Percentiles rank a stretch among this genome's conserved stretches.
phyloP scores from a whole-genome alignment of 2,797 vertebrate genomes.

The Lepus oiostolus region DNA sequence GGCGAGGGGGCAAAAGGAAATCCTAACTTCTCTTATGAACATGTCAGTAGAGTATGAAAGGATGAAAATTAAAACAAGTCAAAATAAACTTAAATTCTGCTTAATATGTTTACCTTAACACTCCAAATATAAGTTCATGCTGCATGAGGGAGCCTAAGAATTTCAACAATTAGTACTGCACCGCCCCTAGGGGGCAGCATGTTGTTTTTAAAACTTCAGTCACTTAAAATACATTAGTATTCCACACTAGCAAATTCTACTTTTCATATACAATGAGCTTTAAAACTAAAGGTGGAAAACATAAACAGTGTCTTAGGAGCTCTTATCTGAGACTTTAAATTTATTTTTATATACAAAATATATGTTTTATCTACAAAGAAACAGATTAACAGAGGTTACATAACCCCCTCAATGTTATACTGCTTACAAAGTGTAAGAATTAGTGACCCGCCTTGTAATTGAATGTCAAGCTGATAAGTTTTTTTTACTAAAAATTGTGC shows the following conservation, averaged over 20 bases:
- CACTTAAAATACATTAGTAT: constrained; percentile 12
- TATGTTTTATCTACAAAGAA: constrained; percentile 30
- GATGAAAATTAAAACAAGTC: neutral
- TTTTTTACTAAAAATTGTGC: no score
- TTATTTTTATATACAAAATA: constrained; percentile 44
- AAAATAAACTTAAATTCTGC: constrained; percentile 11
- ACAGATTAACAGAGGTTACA: neutral
- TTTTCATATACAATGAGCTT: neutral
- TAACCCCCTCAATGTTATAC: neutral
- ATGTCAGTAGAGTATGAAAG: neutral
- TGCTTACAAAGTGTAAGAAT: constrained; percentile 8
- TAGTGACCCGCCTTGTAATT: neutral
- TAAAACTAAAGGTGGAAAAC: constrained; percentile 40
- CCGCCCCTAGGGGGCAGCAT: constrained; percentile 43
- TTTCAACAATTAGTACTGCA: neutral
- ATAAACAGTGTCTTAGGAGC: neutral
- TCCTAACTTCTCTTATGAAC: constrained; percentile 16
- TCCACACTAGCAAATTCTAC: constrained; percentile 29
- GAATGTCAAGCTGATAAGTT: no score
- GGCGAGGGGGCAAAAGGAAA: neutral
- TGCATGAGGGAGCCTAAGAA: constrained; percentile 1
- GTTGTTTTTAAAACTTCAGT: constrained; percentile 50
- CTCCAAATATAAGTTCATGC: constrained; percentile 36
- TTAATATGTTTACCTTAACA: neutral
- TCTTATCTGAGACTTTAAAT: neutral